Evolutionary conservation across 1,140 invertebrate species (phyloP), one percentile per base, ranked within the genome.

Genomic region (Odontomachus brunneus): DNA sequence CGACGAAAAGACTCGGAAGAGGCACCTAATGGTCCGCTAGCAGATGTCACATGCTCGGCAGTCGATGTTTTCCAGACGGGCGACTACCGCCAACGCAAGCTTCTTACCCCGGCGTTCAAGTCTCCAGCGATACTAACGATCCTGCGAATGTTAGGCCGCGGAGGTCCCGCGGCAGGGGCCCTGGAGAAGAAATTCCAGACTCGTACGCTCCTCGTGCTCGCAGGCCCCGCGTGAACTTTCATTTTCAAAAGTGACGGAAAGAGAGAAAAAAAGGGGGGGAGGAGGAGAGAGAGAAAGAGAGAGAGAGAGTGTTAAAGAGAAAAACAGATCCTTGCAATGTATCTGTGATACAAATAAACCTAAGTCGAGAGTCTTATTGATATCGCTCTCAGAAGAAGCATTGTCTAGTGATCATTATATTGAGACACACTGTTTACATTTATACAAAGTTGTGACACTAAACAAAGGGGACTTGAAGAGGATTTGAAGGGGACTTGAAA

Each of bases 51-150:
- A 90, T 92, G 91, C 57, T 83, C 72, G 78, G 51, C 82, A 83
- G 82, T 75, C 83, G 84, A 94, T 92, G 92, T 94, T 94, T 94
- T 92, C 89, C 85, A 92, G 92, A 93, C 90, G 86, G 92, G 84
- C 90, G 90, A 90, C 91, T 89, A 73, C 88, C 88, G 89, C 85
- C 90, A 91, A 91, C 91, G 92, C 92, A 91, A 85, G 73, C 88
- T 93, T 93, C 93, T 94, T 93, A 92, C 69, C 91, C 93, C 85
- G 90, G 92, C 93, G 92, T 94, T 94, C 92, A 92, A 94, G 91
- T 94, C 93, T 90, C 92, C 76, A 29, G 76, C 48, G 44, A 38
- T 94, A 94, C 93, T 94, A 93, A 83, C 93, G 90, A 89, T 92
- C 80, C 90, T 71, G 84, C 86, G 83, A 92, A 94, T 91, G 90